Percentiles rank a stretch among this genome's conserved stretches.
Evolutionary conservation across 2,888 invertebrate genomes (phyloP).

Genomic region (Molorchus minor): DNA sequence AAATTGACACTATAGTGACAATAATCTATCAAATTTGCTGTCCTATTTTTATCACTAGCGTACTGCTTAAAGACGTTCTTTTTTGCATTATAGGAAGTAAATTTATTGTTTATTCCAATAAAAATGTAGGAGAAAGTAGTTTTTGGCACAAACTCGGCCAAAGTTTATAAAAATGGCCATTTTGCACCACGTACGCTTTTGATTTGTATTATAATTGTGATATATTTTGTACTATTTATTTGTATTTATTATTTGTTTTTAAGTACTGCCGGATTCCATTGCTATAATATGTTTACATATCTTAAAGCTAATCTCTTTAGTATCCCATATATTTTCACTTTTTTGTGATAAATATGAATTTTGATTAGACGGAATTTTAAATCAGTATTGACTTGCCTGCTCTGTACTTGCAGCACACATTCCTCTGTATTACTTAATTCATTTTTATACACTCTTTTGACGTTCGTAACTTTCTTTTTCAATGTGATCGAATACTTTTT

Average conservation of each 20-base stretch:
- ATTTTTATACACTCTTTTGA: too few relatives aligned
- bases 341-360: too few relatives aligned
- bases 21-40: constrained; percentile 11
- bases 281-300: too few relatives aligned
- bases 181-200: constrained; percentile 4
- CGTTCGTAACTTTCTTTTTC: too few relatives aligned
- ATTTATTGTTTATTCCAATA: too few relatives aligned
- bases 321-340: too few relatives aligned
- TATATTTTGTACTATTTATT: constrained; percentile 34
- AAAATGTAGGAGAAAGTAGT: constrained; percentile 6
- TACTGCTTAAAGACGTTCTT: constrained; percentile 3
- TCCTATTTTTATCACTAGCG: constrained; percentile 15
- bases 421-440: too few relatives aligned
- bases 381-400: too few relatives aligned
- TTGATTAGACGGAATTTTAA: too few relatives aligned
- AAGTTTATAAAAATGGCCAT: not conserved
- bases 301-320: too few relatives aligned
- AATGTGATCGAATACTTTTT: constrained; percentile 24
- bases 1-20: not conserved
- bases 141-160: too few relatives aligned
- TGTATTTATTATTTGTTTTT: constrained; percentile 10
- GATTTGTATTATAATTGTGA: constrained; percentile 40
- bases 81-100: not conserved
- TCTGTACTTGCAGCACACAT: too few relatives aligned
- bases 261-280: constrained; percentile 2